A percentile compares a stretch with the other conserved stretches of the same genome.
Evolutionary conservation across 2,888 invertebrate species (phyloP).

Genomic region (Horisme vitalbata): DNA sequence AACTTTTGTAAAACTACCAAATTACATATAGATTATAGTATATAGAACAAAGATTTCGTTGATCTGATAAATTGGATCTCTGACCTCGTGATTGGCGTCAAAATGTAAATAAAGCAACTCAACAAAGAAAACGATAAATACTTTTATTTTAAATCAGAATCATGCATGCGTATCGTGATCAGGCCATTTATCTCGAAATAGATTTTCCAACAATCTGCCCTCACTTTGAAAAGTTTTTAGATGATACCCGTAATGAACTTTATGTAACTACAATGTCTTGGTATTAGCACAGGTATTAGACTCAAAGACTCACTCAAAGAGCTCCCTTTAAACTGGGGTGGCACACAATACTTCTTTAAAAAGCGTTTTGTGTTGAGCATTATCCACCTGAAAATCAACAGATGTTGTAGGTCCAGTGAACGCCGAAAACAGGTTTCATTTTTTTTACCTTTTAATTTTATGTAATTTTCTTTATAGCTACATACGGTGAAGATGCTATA

Average conservation of each 20-base stretch:
- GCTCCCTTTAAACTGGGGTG: background rate
- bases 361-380: conserved; percentile 47
- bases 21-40: too few species aligned
- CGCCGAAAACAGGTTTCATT: too few species aligned
- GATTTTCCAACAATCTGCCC: too few species aligned
- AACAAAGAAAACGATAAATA: background rate
- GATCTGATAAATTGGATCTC: background rate
- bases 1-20: conserved; percentile 42
- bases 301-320: background rate
- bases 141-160: background rate
- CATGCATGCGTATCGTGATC: background rate
- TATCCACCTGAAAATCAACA: conserved; percentile 64
- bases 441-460: too few species aligned
- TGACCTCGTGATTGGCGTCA: background rate
- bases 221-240: too few species aligned
- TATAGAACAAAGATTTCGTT: background rate
- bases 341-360: conserved; percentile 45
- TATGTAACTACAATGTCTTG: too few species aligned
- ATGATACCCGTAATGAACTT: too few species aligned
- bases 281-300: too few species aligned
- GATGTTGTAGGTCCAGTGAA: too few species aligned
- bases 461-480: too few species aligned
- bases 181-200: too few species aligned
- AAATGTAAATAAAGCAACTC: background rate
- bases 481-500: too few species aligned